Evolutionary conservation across 2,888 invertebrate species (phyloP), one percentile per base, ranked within the genome.

Genomic region (Drosophila testacea): DNA sequence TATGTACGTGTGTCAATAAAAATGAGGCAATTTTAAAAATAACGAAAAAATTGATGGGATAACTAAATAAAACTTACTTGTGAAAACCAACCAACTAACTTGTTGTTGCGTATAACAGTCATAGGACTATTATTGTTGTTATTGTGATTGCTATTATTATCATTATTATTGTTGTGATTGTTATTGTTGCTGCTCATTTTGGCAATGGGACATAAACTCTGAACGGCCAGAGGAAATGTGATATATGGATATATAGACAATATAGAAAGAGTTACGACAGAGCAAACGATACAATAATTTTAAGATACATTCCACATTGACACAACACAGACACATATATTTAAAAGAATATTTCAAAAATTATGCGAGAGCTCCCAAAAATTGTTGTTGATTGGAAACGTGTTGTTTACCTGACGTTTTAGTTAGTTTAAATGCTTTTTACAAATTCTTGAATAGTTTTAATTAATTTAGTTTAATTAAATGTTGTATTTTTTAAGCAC

Each of bases 1-100:
- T 56, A 59, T 52, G 59, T 60, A 69, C 63, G 55, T 48, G 36
- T 51, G 65, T 62, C 66, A 75, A 71, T 41, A 57, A 48, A 64
- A 44, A 16, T 59, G 46, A 62, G 41, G 56, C 47, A 60, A 62
- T 50, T 42, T 60, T 28, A 7, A 10, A 47, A 57, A 36, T 13
- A 22, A 13, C 5, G 66, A 42, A 63, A 22, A n/a, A 22, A 56
- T 44, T 34, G 22, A 36, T 41, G 44, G 27, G 13, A 34, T 7
- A 62, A 54, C 47, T 36, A 54, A 77, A 74, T 47, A 80, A 88
- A 83, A 91, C 91, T 91, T 91, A 91, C 92, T 89, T 91, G 88
- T 79, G 88, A 83, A 85, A 91, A 90, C 90, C 90, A 91, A 83
- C 84, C 90, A 73, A 86, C 83, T 77, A 85, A 78, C 77, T 90